phyloP scores from a whole-genome alignment of 2,113 vertebrate genomes.

The Hippocampus zosterae region DNA sequence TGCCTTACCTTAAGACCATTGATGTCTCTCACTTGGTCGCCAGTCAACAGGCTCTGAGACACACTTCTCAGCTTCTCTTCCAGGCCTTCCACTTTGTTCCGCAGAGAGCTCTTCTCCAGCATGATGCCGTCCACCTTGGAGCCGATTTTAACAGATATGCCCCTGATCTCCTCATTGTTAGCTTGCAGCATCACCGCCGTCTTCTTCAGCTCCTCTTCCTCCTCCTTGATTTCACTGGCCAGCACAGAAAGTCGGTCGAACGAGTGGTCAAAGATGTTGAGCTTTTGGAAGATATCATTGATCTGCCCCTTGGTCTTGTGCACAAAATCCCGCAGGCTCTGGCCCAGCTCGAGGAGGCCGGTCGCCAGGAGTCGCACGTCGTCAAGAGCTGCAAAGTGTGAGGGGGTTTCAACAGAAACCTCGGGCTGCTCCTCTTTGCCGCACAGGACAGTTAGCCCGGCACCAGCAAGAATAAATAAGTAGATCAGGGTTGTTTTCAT shows the following conservation, averaged over 20 bases:
- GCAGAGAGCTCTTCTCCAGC: slow-evolving; percentile 80
- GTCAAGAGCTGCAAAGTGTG: slow-evolving; percentile 82
- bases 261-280: slow-evolving; percentile 85
- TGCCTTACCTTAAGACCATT: slow-evolving; percentile 82
- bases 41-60: slow-evolving; percentile 60
- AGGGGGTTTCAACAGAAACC: slow-evolving; percentile 62
- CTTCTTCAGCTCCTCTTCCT: slow-evolving; percentile 86
- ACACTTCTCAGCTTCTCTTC: slow-evolving; percentile 82
- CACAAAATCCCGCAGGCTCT: slow-evolving; percentile 87
- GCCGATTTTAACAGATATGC: slow-evolving; percentile 80
- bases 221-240: slow-evolving; percentile 85
- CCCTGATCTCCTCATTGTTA: slow-evolving; percentile 86
- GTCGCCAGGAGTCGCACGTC: slow-evolving; percentile 86
- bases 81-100: slow-evolving; percentile 79
- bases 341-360: slow-evolving; percentile 88
- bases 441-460: slow-evolving; percentile 59
- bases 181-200: slow-evolving; percentile 79
- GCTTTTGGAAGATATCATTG: slow-evolving; percentile 86
- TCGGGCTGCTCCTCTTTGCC: slow-evolving; percentile 43
- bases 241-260: slow-evolving; percentile 82
- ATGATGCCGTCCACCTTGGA: slow-evolving; percentile 82
- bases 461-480: slow-evolving; percentile 54
- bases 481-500: slow-evolving; percentile 67
- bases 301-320: slow-evolving; percentile 90
- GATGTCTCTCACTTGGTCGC: slow-evolving; percentile 76